These are phyloP conservation scores for Perithous albicinctus DNA, from an alignment of 2,888 invertebrate species.

Conservation along the genomic window DNA sequence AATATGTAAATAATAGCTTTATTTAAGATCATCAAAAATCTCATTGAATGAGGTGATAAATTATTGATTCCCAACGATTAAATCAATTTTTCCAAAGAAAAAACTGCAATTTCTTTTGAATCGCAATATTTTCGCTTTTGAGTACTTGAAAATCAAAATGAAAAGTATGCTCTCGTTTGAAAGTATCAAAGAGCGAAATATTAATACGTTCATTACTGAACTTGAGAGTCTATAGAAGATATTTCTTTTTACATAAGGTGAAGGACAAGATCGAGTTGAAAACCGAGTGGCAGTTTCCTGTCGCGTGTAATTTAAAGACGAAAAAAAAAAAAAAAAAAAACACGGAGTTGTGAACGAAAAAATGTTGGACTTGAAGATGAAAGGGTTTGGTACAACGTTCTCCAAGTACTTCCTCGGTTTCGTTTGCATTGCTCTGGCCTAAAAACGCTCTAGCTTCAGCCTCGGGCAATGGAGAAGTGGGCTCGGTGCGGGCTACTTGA, in stretches of 20 bases:
- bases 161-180: background rate
- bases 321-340: background rate
- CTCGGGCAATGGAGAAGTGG: conserved; percentile 33
- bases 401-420: conserved; percentile 39
- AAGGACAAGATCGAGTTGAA: conserved; percentile 24
- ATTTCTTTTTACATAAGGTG: background rate
- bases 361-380: conserved; percentile 15
- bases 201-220: background rate
- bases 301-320: conserved; percentile 44
- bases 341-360: conserved; percentile 23
- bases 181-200: background rate
- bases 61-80: no score
- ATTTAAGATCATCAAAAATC: no score
- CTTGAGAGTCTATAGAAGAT: background rate
- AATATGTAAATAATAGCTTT: no score
- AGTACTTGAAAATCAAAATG: background rate
- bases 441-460: conserved; percentile 47
- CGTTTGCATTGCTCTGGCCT: conserved; percentile 63
- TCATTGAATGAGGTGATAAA: no score
- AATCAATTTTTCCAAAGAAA: background rate
- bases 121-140: no score
- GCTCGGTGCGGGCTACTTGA: conserved; percentile 44
- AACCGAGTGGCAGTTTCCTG: conserved; percentile 1
- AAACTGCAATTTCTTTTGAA: no score
- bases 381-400: conserved; percentile 17